Conservation (phyloP, 1,140 invertebrate species). For the Drosophila lini region DNA sequence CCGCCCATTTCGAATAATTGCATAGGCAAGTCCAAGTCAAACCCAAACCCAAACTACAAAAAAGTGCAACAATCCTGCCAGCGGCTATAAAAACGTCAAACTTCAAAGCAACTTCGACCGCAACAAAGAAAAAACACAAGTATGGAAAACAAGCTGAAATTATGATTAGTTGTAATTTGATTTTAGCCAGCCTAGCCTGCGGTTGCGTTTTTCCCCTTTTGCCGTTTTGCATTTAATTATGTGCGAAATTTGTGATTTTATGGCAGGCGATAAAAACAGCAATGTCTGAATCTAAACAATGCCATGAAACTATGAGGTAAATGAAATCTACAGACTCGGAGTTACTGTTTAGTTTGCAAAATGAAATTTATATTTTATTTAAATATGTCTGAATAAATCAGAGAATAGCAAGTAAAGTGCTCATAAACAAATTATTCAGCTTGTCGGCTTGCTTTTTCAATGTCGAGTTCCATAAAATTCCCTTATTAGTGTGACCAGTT, state of each 20-base stretch:
- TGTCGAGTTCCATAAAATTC: neutral
- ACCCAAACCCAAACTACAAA: constrained; percentile 6
- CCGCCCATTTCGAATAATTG: constrained; percentile 68
- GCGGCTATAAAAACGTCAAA: constrained; percentile 39
- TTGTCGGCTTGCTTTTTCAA: neutral
- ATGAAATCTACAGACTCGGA: rapidly evolving
- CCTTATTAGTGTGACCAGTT: neutral
- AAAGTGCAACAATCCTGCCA: constrained; percentile 38
- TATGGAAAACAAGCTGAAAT: constrained; percentile 44
- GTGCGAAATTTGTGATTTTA: constrained; percentile 68
- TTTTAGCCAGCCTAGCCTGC: constrained; percentile 53
- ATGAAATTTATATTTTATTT: no score
- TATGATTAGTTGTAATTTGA: constrained; percentile 74
- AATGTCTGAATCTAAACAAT: constrained; percentile 34
- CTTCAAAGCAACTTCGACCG: constrained; percentile 50
- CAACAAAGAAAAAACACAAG: constrained; percentile 27
- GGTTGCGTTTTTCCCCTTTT: constrained; percentile 7
- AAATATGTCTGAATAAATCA: neutral
- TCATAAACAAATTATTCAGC: neutral
- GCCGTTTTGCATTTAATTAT: constrained; percentile 70
- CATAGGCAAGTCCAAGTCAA: constrained; percentile 42
- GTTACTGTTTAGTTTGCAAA: neutral
- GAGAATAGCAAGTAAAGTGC: neutral
- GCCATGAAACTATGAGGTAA: neutral
- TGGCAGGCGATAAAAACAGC: constrained; percentile 41